Base-by-base conservation (phyloP, 2,888 invertebrate genomes). In the Hipparchia sbordonii region DNA sequence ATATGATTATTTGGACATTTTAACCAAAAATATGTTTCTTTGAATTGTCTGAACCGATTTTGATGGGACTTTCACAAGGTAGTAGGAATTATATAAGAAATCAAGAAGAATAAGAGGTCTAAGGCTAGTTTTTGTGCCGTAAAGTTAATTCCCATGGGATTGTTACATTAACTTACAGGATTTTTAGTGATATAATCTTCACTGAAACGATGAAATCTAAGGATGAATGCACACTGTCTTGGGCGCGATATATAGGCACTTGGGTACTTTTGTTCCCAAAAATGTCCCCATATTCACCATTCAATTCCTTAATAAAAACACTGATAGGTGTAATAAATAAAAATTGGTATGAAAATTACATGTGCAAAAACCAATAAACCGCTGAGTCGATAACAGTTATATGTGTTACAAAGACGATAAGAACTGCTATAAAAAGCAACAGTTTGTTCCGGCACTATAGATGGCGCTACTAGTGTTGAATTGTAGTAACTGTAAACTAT, bases 381-480 rank as follows among this genome's bases (percentile, higher is more conserved):
- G 74, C 70, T 67, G 66, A 68, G 71, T 76, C 57, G 74, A 77
- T 75, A 77, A 66, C 66, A 67, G 56, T 60, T 72, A 73, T 71
- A 74, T 76, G 72, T 69, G 71, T 72, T 70, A 71, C 60, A 73
- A 51, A 60, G 59, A 12, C 66, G 74, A 73, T 75, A 75, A 75
- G 73, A 65, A 54, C 65, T 74, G 73, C 62, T 56, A 60, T 51
- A 69, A 65, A 67, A 62, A 65, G 60, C 33, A 48, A 57, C 23
- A 46, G 39, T 69, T 73, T 13, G 57, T 2, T n/a, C 13, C 70
- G 71, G n/a, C 51, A 79, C 77, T 80, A 82, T 70, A 85, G 85
- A 85, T 85, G 86, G 84, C 85, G 82, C 76, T 77, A 78, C 79
- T 10, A 13, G 77, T 67, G 6, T 23, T 10, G 23, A 33, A 23